Evolutionary conservation across 2,113 vertebrate genomes (phyloP).

Genomic region (Patagioenas fasciata): DNA sequence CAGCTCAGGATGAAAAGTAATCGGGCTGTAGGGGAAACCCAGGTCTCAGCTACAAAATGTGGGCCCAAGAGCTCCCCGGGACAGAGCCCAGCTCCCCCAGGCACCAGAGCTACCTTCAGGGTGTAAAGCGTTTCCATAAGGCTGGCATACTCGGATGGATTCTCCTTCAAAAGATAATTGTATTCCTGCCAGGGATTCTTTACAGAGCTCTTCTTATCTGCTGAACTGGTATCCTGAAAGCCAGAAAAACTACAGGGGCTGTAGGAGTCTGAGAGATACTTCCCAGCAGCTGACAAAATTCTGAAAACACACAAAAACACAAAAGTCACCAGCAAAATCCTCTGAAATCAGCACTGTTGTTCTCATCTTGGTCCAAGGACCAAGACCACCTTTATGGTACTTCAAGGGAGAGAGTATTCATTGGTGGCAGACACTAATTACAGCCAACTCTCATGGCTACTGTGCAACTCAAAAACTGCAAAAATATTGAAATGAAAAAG

Average conservation of each 20-base stretch:
- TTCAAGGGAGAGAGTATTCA: not conserved
- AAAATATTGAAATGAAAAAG: not conserved
- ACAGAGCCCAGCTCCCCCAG: not conserved
- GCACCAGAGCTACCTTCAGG: slow-evolving; percentile 83
- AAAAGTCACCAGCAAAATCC: not conserved
- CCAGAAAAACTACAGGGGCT: slow-evolving; percentile 91
- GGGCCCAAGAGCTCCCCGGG: not conserved
- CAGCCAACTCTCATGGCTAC: not conserved
- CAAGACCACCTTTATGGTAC: not conserved
- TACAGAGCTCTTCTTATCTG: slow-evolving; percentile 82
- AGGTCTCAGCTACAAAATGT: not conserved
- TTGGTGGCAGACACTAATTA: not conserved
- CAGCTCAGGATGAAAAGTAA: not conserved
- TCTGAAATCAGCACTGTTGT: not conserved
- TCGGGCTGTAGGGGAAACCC: not conserved
- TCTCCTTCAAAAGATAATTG: slow-evolving; percentile 92
- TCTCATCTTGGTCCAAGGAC: not conserved
- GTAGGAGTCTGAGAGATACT: slow-evolving; percentile 91
- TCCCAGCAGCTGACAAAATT: slow-evolving; percentile 89
- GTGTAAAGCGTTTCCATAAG: slow-evolving; percentile 94
- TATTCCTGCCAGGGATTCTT: slow-evolving; percentile 98
- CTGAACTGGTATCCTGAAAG: slow-evolving; percentile 83
- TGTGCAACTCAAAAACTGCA: not conserved
- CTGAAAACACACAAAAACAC: slow-evolving; percentile 68
- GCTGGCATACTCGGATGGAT: slow-evolving; percentile 83